Percentiles rank a stretch among this genome's conserved stretches.
phyloP scores from a whole-genome alignment of 2,113 vertebrate species.

The human (Homo sapiens) region DNA sequence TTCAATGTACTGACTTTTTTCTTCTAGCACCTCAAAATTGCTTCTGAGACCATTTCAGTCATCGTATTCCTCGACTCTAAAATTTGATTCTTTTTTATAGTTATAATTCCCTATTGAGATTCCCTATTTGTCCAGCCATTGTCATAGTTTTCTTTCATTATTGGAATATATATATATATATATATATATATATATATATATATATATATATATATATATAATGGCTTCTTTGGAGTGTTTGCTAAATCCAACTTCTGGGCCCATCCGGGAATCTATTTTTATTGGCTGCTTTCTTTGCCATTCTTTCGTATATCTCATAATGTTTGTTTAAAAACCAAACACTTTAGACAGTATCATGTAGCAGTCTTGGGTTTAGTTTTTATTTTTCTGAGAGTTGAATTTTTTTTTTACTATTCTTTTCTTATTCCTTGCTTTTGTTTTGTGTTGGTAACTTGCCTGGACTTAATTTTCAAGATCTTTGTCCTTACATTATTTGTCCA shows the following conservation, averaged over 20 bases:
- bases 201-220: neutral
- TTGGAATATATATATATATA: neutral
- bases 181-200: no score
- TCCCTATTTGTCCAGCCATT: neutral
- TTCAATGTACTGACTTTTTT: neutral
- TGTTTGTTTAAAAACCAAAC: neutral
- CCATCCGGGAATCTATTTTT: neutral
- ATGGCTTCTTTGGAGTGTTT: neutral
- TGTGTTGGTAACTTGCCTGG: neutral
- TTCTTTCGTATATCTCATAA: neutral
- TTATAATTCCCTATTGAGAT: neutral
- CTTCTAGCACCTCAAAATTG: neutral
- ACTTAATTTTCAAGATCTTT: neutral
- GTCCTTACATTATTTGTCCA: neutral
- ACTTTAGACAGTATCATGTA: neutral
- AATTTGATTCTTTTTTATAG: neutral
- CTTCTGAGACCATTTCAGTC: neutral
- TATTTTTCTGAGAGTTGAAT: neutral
- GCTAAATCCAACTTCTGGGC: neutral
- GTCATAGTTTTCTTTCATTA: neutral
- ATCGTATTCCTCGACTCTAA: neutral
- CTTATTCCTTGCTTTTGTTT: rapidly evolving
- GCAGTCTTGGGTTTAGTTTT: neutral
- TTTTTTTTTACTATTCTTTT: neutral
- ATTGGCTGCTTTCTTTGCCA: neutral